Evolutionary conservation across 2,888 invertebrate species (phyloP).

Genomic region (Pachydiplax longipennis): DNA sequence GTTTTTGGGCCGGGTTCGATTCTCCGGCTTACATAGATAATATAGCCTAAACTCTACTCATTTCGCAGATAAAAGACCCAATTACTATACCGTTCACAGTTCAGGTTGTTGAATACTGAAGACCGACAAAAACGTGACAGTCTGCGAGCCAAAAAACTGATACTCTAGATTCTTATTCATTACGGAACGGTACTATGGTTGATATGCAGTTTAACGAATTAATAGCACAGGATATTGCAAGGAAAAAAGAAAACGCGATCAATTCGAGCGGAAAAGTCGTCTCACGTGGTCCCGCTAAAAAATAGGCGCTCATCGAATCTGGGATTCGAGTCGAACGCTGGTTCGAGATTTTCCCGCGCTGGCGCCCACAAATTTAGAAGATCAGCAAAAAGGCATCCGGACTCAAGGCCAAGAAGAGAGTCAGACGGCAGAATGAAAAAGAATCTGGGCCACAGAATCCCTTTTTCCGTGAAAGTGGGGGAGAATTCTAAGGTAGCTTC

Average conservation of each 20-base stretch:
- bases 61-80: no score
- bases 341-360: conserved; percentile 9
- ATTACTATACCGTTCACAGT: no score
- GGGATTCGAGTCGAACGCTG: neutral
- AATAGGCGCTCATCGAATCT: conserved; percentile 25
- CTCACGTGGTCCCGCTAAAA: neutral
- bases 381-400: conserved; percentile 11
- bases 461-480: neutral
- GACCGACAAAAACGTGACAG: no score
- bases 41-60: no score
- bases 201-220: neutral
- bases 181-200: neutral
- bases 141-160: no score
- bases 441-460: neutral
- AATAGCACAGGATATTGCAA: neutral
- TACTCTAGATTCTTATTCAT: no score
- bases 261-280: neutral
- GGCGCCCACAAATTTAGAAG: conserved; percentile 31
- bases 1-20: no score
- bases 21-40: no score
- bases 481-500: neutral
- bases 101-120: no score
- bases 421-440: neutral
- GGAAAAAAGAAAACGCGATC: neutral
- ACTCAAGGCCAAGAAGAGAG: conserved; percentile 10